Percentiles rank a stretch among this genome's conserved stretches.
Conservation (phyloP, 2,113 vertebrate species). For the Acanthisitta chloris region DNA sequence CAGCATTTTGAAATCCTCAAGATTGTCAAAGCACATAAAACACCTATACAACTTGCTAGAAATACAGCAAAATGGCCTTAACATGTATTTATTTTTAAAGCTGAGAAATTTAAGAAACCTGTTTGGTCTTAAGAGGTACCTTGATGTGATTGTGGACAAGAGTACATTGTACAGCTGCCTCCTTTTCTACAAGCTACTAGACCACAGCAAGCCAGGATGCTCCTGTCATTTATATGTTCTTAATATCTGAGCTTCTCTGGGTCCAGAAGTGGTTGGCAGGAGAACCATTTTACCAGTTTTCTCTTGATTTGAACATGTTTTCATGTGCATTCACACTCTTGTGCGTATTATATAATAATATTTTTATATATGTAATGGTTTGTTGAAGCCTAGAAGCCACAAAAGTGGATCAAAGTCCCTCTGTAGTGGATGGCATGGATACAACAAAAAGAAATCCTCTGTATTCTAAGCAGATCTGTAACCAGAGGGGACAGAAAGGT, state of each 20-base stretch:
- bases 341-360: not conserved
- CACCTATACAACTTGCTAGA: not conserved
- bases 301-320: not conserved
- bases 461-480: not conserved
- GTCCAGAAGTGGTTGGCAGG: not conserved
- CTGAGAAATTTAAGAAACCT: not conserved
- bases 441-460: not conserved
- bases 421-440: not conserved
- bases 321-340: not conserved
- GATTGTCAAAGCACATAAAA: not conserved
- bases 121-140: not conserved
- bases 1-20: rapidly evolving
- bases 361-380: rapidly evolving
- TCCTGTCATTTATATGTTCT: not conserved
- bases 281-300: not conserved
- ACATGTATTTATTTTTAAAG: not conserved
- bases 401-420: not conserved
- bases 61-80: not conserved
- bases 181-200: not conserved
- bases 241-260: not conserved
- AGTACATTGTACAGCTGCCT: not conserved
- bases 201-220: not conserved
- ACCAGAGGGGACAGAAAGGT: not conserved
- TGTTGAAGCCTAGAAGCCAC: not conserved
- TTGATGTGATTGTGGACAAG: not conserved